Percentiles rank a stretch among this genome's conserved stretches.
phyloP scores from a whole-genome alignment of 2,113 vertebrate genomes.

The Agapornis roseicollis region DNA sequence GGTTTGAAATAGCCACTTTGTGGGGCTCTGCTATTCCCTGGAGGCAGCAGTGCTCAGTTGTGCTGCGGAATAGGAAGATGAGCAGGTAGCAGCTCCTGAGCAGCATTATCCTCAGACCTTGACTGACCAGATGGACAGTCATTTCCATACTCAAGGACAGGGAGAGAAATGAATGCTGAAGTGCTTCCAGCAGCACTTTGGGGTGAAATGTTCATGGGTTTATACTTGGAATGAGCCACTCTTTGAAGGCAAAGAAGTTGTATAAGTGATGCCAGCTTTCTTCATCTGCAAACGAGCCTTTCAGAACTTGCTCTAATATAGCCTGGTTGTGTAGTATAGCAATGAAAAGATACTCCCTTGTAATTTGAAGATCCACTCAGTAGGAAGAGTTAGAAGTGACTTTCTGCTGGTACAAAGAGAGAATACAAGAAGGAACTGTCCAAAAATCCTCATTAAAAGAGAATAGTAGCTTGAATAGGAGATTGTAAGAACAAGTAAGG shows the following conservation, averaged over 20 bases:
- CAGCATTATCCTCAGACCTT: background rate
- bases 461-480: background rate
- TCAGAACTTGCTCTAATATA: background rate
- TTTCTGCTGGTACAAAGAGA: background rate
- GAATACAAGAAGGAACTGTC: background rate
- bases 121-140: background rate
- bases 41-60: background rate
- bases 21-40: background rate
- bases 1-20: background rate
- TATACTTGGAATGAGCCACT: background rate
- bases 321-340: background rate
- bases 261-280: background rate
- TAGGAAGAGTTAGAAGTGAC: background rate
- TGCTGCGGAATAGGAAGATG: background rate
- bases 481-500: background rate
- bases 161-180: background rate
- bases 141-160: background rate
- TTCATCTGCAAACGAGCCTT: rapidly evolving
- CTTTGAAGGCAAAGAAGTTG: background rate
- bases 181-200: background rate
- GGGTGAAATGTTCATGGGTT: background rate
- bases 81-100: background rate
- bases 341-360: background rate
- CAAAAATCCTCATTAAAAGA: background rate
- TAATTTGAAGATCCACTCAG: background rate